Conservation (phyloP, 2,888 invertebrate species). For the Andrena flavipes region DNA sequence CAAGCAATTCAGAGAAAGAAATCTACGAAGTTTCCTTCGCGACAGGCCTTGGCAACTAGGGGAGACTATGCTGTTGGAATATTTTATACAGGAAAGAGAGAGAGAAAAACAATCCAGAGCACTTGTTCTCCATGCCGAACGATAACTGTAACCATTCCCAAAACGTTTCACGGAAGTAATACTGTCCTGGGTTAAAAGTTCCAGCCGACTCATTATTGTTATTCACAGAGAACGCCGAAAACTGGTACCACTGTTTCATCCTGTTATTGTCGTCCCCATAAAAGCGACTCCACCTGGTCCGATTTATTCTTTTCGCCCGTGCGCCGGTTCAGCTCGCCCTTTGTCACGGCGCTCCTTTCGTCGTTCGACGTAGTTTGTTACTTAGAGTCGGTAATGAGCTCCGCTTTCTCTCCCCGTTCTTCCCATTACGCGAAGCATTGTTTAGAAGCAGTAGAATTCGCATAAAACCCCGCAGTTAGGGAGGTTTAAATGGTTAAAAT, state of each 20-base stretch:
- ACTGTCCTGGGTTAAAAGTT: constrained; percentile 4
- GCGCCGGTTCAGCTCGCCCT: background rate
- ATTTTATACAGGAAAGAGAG: constrained; percentile 28
- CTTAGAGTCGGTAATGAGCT: constrained; percentile 30
- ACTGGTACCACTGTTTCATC: constrained; percentile 4
- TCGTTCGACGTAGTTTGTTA: background rate
- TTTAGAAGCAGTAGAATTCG: background rate
- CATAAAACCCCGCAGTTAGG: background rate
- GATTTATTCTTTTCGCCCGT: constrained; percentile 40
- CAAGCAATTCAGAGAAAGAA: background rate
- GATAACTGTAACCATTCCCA: constrained; percentile 24
- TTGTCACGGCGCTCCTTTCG: constrained; percentile 5
- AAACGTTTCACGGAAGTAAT: constrained; percentile 14
- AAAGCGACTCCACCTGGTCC: constrained; percentile 16
- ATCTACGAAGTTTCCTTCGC: background rate
- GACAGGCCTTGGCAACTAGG: constrained; percentile 5
- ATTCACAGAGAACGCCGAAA: constrained; percentile 34
- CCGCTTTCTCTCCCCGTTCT: constrained; percentile 13
- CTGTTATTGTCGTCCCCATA: constrained; percentile 40
- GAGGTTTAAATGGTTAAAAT: background rate
- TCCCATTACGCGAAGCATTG: background rate
- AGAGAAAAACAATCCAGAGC: background rate
- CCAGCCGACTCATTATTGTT: constrained; percentile 41
- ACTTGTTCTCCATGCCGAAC: background rate
- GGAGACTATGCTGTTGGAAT: constrained; percentile 31